phyloP scores from a whole-genome alignment of 2,888 invertebrate species.

The Chelonus formosanus region DNA sequence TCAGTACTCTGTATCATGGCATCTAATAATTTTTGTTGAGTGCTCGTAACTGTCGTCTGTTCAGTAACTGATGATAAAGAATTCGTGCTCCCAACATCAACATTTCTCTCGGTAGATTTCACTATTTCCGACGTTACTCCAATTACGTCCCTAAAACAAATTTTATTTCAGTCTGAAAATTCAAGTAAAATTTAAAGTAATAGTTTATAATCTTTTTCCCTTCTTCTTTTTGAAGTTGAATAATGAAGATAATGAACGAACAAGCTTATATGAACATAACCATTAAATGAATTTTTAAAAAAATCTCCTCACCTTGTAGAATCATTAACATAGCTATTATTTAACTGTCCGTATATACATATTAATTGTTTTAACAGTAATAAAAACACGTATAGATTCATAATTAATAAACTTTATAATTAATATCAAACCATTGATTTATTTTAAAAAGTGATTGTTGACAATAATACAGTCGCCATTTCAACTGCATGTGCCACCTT shows the following conservation, averaged over 20 bases:
- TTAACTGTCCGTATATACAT: slow-evolving; percentile 48
- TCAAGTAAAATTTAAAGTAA: no score
- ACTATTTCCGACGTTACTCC: slow-evolving; percentile 4
- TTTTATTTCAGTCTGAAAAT: neutral
- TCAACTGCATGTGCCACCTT: slow-evolving; percentile 27
- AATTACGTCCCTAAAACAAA: slow-evolving; percentile 12
- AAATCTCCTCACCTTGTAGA: slow-evolving; percentile 29
- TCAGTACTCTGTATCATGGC: slow-evolving; percentile 11
- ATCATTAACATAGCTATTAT: slow-evolving; percentile 29
- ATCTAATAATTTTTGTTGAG: slow-evolving; percentile 19
- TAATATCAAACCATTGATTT: slow-evolving; percentile 52
- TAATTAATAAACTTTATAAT: slow-evolving; percentile 46
- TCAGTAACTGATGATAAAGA: slow-evolving; percentile 21
- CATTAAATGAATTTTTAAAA: slow-evolving; percentile 31
- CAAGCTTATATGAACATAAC: slow-evolving; percentile 27
- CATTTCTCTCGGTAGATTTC: slow-evolving; percentile 8
- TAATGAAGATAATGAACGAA: slow-evolving; percentile 3
- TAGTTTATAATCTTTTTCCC: no score
- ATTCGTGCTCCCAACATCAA: slow-evolving; percentile 26
- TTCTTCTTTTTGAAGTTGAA: slow-evolving; percentile 3
- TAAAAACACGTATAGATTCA: slow-evolving; percentile 58
- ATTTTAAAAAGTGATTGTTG: slow-evolving; percentile 44
- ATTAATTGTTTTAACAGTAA: slow-evolving; percentile 52
- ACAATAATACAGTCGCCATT: slow-evolving; percentile 41
- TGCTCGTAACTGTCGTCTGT: slow-evolving; percentile 17